phyloP scores from a whole-genome alignment of 2,888 invertebrate genomes.

The Asteroscopus sphinx region DNA sequence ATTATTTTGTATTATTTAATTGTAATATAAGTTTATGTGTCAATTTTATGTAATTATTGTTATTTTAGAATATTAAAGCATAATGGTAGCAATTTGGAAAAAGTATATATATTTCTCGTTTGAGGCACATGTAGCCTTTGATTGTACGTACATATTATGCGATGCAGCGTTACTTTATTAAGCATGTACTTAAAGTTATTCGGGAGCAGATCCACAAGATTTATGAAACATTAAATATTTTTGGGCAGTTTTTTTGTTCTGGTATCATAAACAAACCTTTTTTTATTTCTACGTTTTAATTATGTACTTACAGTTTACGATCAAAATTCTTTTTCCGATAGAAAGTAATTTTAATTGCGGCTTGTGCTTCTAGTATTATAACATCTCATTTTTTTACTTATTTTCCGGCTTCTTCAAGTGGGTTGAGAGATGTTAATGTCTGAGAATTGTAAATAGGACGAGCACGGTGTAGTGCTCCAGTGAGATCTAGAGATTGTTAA shows the following conservation, averaged over 20 bases:
- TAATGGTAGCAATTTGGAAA: constrained; percentile 42
- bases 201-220: constrained; percentile 15
- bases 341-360: constrained; percentile 20
- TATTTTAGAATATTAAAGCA: constrained; percentile 61
- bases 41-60: constrained; percentile 75
- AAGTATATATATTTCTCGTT: constrained; percentile 25
- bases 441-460: constrained; percentile 56
- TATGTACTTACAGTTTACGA: constrained; percentile 31
- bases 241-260: constrained; percentile 12
- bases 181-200: constrained; percentile 56
- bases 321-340: constrained; percentile 16
- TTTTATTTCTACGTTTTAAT: constrained; percentile 7
- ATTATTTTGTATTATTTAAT: constrained; percentile 67
- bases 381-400: constrained; percentile 34
- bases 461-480: constrained; percentile 58
- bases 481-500: constrained; percentile 77
- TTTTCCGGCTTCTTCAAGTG: constrained; percentile 40
- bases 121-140: constrained; percentile 31
- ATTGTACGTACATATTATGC: constrained; percentile 41
- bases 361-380: constrained; percentile 53
- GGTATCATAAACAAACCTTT: constrained; percentile 6
- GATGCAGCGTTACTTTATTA: constrained; percentile 50
- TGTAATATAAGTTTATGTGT: constrained; percentile 68
- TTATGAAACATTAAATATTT: constrained; percentile 14
- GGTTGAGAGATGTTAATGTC: constrained; percentile 52